These are phyloP conservation scores for Hypomecis punctinalis DNA, from an alignment of 2,888 invertebrate genomes.

Conservation along the genomic window DNA sequence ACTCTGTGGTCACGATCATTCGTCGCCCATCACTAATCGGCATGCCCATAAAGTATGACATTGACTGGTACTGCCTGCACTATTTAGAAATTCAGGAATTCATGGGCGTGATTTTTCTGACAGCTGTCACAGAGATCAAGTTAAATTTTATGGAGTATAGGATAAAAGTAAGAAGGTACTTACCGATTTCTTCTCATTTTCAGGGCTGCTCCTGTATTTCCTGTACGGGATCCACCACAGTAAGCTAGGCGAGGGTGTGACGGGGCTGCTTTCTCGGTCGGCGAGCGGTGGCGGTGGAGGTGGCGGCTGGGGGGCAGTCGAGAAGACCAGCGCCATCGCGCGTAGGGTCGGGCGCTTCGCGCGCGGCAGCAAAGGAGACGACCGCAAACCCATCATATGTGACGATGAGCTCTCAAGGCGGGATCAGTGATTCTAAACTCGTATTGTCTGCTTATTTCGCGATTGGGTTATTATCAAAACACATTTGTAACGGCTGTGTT, in stretches of 20 bases:
- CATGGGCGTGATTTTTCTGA: too few species aligned
- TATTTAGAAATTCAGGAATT: too few species aligned
- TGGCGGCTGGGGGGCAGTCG: constrained; percentile 79
- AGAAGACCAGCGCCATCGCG: constrained; percentile 74
- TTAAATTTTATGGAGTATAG: too few species aligned
- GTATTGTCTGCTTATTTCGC: background rate
- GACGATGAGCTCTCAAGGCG: constrained; percentile 76
- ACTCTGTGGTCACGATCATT: too few species aligned
- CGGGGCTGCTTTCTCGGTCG: constrained; percentile 73
- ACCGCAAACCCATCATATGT: constrained; percentile 77
- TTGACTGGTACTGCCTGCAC: too few species aligned
- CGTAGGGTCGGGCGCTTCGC: constrained; percentile 72
- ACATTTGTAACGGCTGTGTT: background rate
- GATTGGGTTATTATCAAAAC: background rate
- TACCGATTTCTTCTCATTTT: constrained; percentile 42
- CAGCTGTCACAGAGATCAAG: too few species aligned
- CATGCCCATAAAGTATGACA: too few species aligned
- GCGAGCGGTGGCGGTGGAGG: constrained; percentile 69
- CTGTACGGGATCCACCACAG: constrained; percentile 94
- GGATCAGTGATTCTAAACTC: constrained; percentile 70
- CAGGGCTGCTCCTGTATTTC: constrained; percentile 93
- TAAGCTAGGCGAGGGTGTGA: constrained; percentile 88
- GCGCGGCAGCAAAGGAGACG: constrained; percentile 71
- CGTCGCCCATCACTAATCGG: too few species aligned
- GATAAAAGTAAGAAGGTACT: background rate